Conservation (phyloP, 1,140 invertebrate species). For the Phenacoccus solenopsis region DNA sequence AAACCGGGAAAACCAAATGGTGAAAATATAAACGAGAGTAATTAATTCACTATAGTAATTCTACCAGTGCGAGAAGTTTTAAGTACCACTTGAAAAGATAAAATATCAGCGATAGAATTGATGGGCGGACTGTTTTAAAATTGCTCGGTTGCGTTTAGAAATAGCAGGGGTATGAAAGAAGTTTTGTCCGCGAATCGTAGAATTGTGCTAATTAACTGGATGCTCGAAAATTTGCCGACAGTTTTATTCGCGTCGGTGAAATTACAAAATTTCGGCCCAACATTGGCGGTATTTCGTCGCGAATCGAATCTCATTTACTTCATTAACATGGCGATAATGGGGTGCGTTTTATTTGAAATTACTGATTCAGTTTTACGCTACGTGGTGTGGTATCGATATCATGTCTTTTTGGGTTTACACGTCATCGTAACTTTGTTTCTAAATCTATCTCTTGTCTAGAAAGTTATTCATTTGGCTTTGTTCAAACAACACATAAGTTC, state of each 20-base stretch:
- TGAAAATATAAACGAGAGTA: constrained; percentile 2
- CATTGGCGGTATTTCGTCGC: background rate
- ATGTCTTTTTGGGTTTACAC: background rate
- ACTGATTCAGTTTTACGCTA: background rate
- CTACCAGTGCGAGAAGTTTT: background rate
- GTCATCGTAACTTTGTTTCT: background rate
- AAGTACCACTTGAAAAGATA: background rate
- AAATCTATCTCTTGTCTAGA: background rate
- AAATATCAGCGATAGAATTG: background rate
- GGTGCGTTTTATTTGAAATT: background rate
- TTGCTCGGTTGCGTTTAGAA: background rate
- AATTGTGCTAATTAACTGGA: background rate
- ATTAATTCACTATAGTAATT: constrained; percentile 3
- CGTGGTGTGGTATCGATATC: background rate
- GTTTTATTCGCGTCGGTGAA: background rate
- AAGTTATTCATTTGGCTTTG: background rate
- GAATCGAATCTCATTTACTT: background rate
- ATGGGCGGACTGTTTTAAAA: background rate
- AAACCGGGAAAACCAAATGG: background rate
- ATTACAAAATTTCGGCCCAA: background rate
- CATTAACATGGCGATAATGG: background rate
- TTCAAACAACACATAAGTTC: background rate
- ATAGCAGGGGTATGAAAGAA: background rate
- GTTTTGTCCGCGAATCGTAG: background rate
- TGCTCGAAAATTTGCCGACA: background rate